Base-by-base conservation (phyloP, 2,888 invertebrate genomes). In the Pocota personata region DNA sequence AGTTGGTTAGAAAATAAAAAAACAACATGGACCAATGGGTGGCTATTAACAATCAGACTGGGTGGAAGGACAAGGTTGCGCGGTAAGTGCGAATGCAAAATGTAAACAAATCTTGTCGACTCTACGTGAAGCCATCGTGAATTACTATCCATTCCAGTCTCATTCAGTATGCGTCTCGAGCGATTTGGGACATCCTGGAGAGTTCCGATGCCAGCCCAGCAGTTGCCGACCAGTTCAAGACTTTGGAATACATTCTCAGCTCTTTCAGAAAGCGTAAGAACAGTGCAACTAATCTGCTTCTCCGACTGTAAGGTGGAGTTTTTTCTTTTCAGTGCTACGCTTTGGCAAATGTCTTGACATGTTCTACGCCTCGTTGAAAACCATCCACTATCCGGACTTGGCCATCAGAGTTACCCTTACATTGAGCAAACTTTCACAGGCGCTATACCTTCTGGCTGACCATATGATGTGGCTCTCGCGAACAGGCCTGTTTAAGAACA, bases 401-500 rank as follows among this genome's bases (percentile, higher is more conserved):
- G 93, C 95, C 3, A 92, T 97, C 19, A 94, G 96, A 88, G 91
- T 95, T 8, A 95, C 96, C 30, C 91, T 97, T 37, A 96, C 97
- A 0, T 90, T 97, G 64, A 96, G 97, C 83, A 97, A 96, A 93
- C 93, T 98, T 66, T 94, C 96, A 27, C 95, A 96, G 91, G 95
- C 97, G 0, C 91, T 97, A 27, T 98, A 95, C 90, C 93, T 98
- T 2, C 93, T 97, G 57, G 95, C 97, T 12, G 98, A 98, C 91
- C 97, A 98, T 90, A 94, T 98, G 35, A 94, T 98, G 35, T 98
- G 98, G 97, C 92, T 97, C 2, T 95, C 96, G 3, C 94, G 95
- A 89, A 95, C 95, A 46, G 97, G 97, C 21, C 93, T 95, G 76
- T 90, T 95, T 3, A 92, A 93, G 87, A 93, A 93, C 88, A 94